Evolutionary conservation across 2,888 invertebrate species (phyloP), one percentile per base, ranked within the genome.

Genomic region (Tachina fera): DNA sequence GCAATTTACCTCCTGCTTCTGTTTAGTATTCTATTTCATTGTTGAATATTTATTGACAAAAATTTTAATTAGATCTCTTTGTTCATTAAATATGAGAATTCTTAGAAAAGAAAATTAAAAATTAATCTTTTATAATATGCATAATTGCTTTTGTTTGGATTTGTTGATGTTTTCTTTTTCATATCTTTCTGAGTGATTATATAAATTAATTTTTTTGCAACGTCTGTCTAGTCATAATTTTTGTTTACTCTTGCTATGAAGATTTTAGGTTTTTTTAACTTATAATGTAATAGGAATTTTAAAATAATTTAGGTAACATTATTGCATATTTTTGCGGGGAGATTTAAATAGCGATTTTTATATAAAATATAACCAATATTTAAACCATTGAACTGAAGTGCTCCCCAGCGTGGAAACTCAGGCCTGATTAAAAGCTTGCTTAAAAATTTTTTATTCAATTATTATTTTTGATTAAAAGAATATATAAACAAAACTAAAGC

Each of bases 21-120:
- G 43, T 45, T 63, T 22, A 16, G 22, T 75, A 63, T 75, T 75
- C 13, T 19, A 75, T 75, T 75, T 75, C 63, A 65, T 43, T 75
- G 43, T 43, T 22, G 53, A 45, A 43, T 22, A 14, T 8, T 31
- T 51, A 11, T 61, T 39, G 39, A 49, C 39, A 39, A 13, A 31
- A 22, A n/a, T 8, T 53, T 22, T 56, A 3, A n/a, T 60, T n/a
- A 56, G 22, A 41, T 39, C 39, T 39, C 39, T 60, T 60, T 60
- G 39, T 60, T 41, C 60, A 60, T 60, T 60, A 60, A 60, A 41
- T 14, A 31, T 10, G n/a, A 60, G n/a, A 39, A 39, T 2, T 60
- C n/a, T 14, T 3, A 45, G 8, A 13, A 45, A 16, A 58, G 31
- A 71, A 43, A 31, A 16, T 31, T 31, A 31, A 31, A 31, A 31